Evolutionary conservation across 2,888 invertebrate genomes (phyloP), one percentile per base, ranked within the genome.

Genomic region (Cyclophora punctaria): DNA sequence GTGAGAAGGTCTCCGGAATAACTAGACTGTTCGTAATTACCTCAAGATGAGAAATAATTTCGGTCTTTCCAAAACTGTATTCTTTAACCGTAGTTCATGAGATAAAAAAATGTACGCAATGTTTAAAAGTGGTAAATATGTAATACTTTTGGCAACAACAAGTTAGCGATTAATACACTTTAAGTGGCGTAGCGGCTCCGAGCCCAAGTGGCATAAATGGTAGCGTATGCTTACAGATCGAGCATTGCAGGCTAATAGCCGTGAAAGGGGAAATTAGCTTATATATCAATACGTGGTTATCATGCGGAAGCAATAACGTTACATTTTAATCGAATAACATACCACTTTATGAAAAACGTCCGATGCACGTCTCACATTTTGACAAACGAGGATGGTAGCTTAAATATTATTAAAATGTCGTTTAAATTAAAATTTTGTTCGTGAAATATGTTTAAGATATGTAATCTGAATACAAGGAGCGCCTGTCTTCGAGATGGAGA

Each of bases 151-250:
- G 65, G 59, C 66, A 60, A 71, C 67, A 72, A 72, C 78, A 74
- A 75, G 69, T 83, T 81, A 80, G 71, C 72, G 72, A 78, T 75
- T 80, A 78, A 80, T 79, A 72, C 68, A 62, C 69, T 67, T 71
- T 75, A 77, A 80, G 71, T 76, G 73, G 70, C 75, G 73, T 70
- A 73, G 67, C 70, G 66, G 69, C 69, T 67, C 63, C 63, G 71
- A 71, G 67, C 67, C 64, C 63, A 63, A 68, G 67, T 72, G 69
- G 69, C 66, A 61, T 63, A 71, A 20, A 66, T 73, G 67, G 66
- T 68, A 66, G 62, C 67, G 67, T 69, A 71, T 20, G 20, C 74
- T 78, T 75, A 65, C 71, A 67, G 76, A 79, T 76, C 80, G 76
- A 62, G 73, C 69, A 68, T 74, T 68, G 67, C 62, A 70, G 37